Conservation (phyloP, 2,888 invertebrate genomes). For the Harpalus rubripes region DNA sequence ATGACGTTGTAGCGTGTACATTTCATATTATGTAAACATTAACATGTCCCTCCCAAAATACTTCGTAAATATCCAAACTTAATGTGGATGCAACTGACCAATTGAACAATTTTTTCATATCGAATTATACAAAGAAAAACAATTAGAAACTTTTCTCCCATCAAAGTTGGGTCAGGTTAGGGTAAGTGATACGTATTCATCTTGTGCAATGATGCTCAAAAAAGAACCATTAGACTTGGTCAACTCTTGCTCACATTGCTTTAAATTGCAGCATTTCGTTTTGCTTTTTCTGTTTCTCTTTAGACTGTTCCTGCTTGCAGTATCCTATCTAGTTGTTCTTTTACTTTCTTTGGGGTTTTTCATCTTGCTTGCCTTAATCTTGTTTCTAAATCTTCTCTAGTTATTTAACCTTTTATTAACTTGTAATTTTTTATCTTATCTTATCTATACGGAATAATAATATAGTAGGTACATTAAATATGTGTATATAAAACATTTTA, state of each 20-base stretch:
- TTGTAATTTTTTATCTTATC: background rate
- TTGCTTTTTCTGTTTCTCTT: constrained; percentile 19
- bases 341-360: background rate
- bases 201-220: background rate
- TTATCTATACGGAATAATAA: no score
- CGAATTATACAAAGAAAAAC: no score
- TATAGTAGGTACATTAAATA: no score
- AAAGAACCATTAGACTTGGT: background rate
- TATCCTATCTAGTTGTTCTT: background rate
- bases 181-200: background rate
- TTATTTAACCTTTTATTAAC: background rate
- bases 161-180: no score
- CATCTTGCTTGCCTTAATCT: background rate
- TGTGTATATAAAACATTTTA: no score
- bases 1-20: no score
- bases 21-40: no score
- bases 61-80: no score
- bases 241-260: background rate
- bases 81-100: no score
- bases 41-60: no score
- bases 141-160: no score
- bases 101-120: no score
- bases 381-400: background rate
- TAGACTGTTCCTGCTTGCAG: background rate
- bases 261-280: background rate